Percentiles rank a stretch among this genome's conserved stretches.
Conservation (phyloP, 1,140 invertebrate genomes). For the Microplitis mediator region DNA sequence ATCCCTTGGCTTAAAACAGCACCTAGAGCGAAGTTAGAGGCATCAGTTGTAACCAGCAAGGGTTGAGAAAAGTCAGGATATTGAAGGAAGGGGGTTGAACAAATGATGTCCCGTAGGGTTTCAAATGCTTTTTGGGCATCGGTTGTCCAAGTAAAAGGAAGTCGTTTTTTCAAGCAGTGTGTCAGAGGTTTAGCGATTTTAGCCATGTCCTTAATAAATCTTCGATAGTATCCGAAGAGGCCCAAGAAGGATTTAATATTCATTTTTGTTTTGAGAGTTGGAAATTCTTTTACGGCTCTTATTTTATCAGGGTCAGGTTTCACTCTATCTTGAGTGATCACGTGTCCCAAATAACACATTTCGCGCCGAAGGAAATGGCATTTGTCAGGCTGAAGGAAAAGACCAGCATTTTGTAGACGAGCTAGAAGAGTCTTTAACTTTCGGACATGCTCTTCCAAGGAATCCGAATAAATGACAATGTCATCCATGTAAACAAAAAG, state of each 20-base stretch:
- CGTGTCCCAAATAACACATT: conserved; percentile 34
- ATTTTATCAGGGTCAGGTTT: conserved; percentile 1
- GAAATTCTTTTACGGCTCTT: not conserved
- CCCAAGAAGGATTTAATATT: conserved; percentile 39
- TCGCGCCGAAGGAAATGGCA: conserved; percentile 30
- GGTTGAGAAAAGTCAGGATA: conserved; percentile 16
- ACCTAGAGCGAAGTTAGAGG: not conserved
- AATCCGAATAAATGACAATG: conserved; percentile 43
- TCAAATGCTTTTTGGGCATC: conserved; percentile 38
- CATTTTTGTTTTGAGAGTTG: conserved; percentile 7
- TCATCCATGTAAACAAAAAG: conserved; percentile 59
- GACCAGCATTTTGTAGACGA: conserved; percentile 10
- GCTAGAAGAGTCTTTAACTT: conserved; percentile 33
- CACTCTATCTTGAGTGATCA: conserved; percentile 18
- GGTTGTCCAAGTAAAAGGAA: conserved; percentile 50
- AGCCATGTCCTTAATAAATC: not conserved
- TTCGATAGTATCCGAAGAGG: conserved; percentile 57
- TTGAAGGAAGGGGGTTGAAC: not conserved
- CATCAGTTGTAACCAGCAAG: conserved; percentile 7
- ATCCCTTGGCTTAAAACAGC: not conserved
- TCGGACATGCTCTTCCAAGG: conserved; percentile 46
- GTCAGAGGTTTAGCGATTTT: conserved; percentile 10
- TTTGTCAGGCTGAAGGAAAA: conserved; percentile 38
- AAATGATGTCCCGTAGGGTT: not conserved
- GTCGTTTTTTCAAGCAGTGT: not conserved